Evolutionary conservation across 1,140 invertebrate genomes (phyloP), one percentile per base, ranked within the genome.

Genomic region (Drosophila lacertosa): DNA sequence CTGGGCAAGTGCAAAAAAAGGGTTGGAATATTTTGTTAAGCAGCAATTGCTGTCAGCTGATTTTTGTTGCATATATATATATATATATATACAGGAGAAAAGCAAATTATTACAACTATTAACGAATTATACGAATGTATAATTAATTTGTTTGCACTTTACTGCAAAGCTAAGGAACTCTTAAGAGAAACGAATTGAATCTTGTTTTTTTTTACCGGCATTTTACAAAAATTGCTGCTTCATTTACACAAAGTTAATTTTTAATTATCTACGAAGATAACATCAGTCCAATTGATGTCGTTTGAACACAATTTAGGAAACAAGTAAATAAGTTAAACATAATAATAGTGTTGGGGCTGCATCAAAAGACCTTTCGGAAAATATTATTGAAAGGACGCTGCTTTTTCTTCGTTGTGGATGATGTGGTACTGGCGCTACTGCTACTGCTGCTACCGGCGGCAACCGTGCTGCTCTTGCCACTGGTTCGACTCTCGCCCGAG

Each of bases 351-450:
- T 37, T 13, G 18, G 44, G 2, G 1, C 15, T 4, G 11, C 0
- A 66, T 76, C 63, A 90, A 73, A 91, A 91, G 29, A 91, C 91
- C 66, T 91, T 91, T 20, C 91, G 91, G 54, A 91, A 84, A n/a
- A 91, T 69, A 35, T 81, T 89, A 63, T 90, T 91, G 50, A 91
- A 90, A 45, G 86, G 67, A 16, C 91, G 86, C 55, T 77, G 77
- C 59, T 91, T 91, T 55, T 89, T 90, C 39, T 90, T 89, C 44
- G 80, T 88, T 39, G 79, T 90, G 39, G 89, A 90, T 44, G 89
- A 86, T 11, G 83, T 84, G 55, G 82, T 89, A 42, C 79, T 80
- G 22, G 74, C 77, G 9, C 77, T 66, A 20, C 77, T 82, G 24
- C 80, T 64, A 35, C 77, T 79, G 5, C 77, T 84, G 6, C 80